phyloP scores from a whole-genome alignment of 2,113 vertebrate genomes.

The Anoplopoma fimbria region DNA sequence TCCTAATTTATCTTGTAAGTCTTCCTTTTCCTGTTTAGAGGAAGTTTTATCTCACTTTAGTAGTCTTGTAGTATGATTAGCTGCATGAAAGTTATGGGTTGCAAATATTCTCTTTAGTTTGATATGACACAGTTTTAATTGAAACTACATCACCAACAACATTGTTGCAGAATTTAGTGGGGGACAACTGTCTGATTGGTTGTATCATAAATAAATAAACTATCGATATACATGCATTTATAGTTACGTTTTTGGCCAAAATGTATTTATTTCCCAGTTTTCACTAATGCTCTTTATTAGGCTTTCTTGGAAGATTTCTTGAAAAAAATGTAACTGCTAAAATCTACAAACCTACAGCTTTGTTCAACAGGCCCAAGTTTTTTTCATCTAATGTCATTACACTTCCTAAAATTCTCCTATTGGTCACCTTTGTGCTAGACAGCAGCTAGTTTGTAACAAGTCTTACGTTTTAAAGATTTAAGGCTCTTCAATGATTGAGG shows the following conservation, averaged over 20 bases:
- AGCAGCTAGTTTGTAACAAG: neutral
- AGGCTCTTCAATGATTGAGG: neutral
- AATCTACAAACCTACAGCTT: neutral
- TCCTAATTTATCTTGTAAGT: slow-evolving; percentile 78
- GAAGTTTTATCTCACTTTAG: slow-evolving; percentile 47
- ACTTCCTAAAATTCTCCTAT: neutral
- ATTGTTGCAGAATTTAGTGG: neutral
- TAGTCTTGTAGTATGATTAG: neutral
- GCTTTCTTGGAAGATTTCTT: neutral
- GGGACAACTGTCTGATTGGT: neutral
- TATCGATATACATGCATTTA: neutral
- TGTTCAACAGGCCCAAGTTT: neutral
- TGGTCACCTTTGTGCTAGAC: neutral
- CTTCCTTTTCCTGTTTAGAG: slow-evolving; percentile 80
- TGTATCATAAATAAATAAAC: neutral
- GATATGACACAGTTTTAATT: neutral
- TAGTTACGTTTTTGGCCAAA: neutral
- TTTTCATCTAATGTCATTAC: neutral
- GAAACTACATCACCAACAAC: neutral
- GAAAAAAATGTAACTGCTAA: neutral
- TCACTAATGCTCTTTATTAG: neutral
- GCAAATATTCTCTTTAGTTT: slow-evolving; percentile 2
- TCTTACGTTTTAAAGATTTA: neutral
- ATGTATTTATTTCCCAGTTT: neutral
- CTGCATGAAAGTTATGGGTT: neutral